Conservation (phyloP, 2,113 vertebrate genomes). For the Corapipo altera region DNA sequence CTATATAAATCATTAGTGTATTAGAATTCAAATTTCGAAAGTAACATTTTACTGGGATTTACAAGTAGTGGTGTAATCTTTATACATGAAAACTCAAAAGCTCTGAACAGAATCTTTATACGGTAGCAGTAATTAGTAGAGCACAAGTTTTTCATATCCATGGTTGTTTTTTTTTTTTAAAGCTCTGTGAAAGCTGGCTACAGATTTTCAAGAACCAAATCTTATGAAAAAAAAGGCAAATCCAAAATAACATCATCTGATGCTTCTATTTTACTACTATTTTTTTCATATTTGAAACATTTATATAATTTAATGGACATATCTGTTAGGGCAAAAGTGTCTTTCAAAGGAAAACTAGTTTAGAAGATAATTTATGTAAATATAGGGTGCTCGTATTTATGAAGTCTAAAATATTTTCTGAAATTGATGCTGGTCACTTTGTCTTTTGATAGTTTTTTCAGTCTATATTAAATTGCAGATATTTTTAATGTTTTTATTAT, state of each 20-base stretch:
- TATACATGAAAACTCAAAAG: slow-evolving; percentile 13
- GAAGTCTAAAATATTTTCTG: slow-evolving; percentile 72
- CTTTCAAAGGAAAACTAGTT: slow-evolving; percentile 55
- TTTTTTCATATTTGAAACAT: slow-evolving; percentile 58
- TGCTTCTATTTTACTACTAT: slow-evolving; percentile 63
- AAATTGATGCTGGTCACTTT: slow-evolving; percentile 68
- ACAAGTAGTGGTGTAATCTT: slow-evolving; percentile 18
- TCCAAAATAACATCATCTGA: slow-evolving; percentile 37
- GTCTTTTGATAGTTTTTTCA: slow-evolving; percentile 74
- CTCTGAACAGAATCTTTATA: slow-evolving; percentile 9
- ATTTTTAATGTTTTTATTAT: slow-evolving; percentile 72
- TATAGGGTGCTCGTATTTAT: slow-evolving; percentile 71
- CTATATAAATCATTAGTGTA: slow-evolving; percentile 33
- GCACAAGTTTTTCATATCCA: slow-evolving; percentile 19
- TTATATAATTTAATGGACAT: slow-evolving; percentile 65
- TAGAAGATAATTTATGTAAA: slow-evolving; percentile 73
- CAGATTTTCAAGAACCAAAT: slow-evolving; percentile 55
- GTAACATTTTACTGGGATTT: slow-evolving; percentile 42
- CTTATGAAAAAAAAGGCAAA: slow-evolving; percentile 24
- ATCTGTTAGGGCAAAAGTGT: slow-evolving; percentile 52
- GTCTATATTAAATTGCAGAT: slow-evolving; percentile 65
- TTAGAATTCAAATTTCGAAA: slow-evolving; percentile 39
- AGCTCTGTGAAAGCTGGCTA: slow-evolving; percentile 28
- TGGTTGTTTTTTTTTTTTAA: not conserved
- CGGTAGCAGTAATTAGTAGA: slow-evolving; percentile 5